A percentile compares a stretch with the other conserved stretches of the same genome.
Conservation (phyloP, 2,888 invertebrate species). For the Anoncus sp. region DNA sequence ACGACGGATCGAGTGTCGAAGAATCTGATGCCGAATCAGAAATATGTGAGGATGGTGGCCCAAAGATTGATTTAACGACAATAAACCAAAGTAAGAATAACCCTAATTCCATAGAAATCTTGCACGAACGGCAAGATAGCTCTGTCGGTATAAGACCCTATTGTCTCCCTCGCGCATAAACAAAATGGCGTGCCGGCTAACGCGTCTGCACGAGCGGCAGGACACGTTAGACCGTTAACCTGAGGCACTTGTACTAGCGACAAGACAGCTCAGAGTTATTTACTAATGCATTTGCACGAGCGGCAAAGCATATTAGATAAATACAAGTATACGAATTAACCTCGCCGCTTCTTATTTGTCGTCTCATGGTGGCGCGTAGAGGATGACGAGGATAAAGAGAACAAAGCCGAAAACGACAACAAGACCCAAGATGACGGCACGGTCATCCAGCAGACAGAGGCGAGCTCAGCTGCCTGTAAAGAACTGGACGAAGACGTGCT, state of each 20-base stretch:
- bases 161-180: too few relatives aligned
- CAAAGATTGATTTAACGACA: too few relatives aligned
- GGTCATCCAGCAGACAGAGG: background rate
- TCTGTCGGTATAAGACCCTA: too few relatives aligned
- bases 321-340: background rate
- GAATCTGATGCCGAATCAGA: too few relatives aligned
- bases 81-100: too few relatives aligned
- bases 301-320: conserved; percentile 22
- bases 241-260: conserved; percentile 18
- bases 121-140: too few relatives aligned
- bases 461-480: background rate
- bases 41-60: too few relatives aligned
- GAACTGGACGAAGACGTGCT: conserved; percentile 34
- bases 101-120: too few relatives aligned
- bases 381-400: background rate
- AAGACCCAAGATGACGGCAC: background rate
- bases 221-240: conserved; percentile 11
- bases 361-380: background rate
- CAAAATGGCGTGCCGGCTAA: too few relatives aligned
- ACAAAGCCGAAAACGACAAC: background rate
- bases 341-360: too few relatives aligned
- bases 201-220: too few relatives aligned
- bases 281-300: conserved; percentile 26
- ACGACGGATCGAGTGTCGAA: too few relatives aligned
- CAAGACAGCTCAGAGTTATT: conserved; percentile 17